Conservation (phyloP, 2,888 invertebrate genomes). For the Chloroclystis v-ata region DNA sequence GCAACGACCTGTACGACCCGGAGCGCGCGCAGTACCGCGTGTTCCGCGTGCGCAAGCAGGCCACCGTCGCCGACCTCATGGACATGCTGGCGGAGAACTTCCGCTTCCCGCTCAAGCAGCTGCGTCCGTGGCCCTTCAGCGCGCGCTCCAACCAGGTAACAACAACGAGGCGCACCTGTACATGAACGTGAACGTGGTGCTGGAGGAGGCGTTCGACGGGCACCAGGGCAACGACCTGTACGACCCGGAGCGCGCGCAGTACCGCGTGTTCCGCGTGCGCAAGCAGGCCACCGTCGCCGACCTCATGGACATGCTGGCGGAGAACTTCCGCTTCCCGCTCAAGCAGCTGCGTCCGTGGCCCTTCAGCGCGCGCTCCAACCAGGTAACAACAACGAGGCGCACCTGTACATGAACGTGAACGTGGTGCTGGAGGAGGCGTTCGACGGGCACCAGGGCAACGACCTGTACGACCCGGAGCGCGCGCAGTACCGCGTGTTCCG, state of each 20-base stretch:
- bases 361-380: slow-evolving; percentile 89
- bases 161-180: slow-evolving; percentile 97
- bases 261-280: slow-evolving; percentile 90
- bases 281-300: slow-evolving; percentile 92
- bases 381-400: slow-evolving; percentile 94
- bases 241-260: slow-evolving; percentile 65
- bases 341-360: slow-evolving; percentile 96
- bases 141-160: slow-evolving; percentile 88
- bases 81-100: slow-evolving; percentile 92
- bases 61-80: slow-evolving; percentile 90
- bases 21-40: slow-evolving; percentile 81
- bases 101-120: slow-evolving; percentile 90
- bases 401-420: slow-evolving; percentile 93
- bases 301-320: slow-evolving; percentile 90
- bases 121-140: slow-evolving; percentile 95
- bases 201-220: neutral
- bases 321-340: slow-evolving; percentile 91
- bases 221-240: neutral
- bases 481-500: slow-evolving; percentile 89
- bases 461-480: neutral
- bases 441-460: neutral
- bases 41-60: slow-evolving; percentile 93
- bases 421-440: neutral
- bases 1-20: neutral
- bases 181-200: slow-evolving; percentile 83